phyloP scores from a whole-genome alignment of 2,113 vertebrate species.

The Kobus ellipsiprymnus region DNA sequence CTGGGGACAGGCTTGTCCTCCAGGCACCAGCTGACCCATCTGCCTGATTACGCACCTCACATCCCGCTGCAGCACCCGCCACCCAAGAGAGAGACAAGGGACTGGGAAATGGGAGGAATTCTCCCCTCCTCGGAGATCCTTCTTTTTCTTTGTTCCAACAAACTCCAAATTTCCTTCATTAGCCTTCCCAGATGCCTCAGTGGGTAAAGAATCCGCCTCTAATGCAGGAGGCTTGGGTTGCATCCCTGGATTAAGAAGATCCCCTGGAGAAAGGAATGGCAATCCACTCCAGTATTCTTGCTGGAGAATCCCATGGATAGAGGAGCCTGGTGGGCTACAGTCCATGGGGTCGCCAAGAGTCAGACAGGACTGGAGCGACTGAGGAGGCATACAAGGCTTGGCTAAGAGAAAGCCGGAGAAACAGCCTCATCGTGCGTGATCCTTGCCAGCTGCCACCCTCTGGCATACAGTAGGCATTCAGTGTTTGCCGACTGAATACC shows the following conservation, averaged over 20 bases:
- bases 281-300: neutral
- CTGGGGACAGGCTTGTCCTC: neutral
- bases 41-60: fast-evolving
- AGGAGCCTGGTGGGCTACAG: neutral
- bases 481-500: neutral
- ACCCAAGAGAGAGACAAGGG: neutral
- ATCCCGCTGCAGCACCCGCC: neutral
- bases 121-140: neutral
- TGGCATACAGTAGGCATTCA: neutral
- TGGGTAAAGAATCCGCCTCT: neutral
- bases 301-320: neutral
- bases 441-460: no score
- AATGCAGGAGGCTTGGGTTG: neutral
- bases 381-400: neutral
- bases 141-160: neutral
- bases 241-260: neutral
- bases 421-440: fast-evolving
- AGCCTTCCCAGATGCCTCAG: neutral
- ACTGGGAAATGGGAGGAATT: neutral
- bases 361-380: neutral
- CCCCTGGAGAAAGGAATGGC: neutral
- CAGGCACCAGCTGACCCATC: neutral
- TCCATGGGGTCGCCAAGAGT: neutral
- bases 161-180: neutral
- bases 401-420: neutral